Evolutionary conservation across 2,888 invertebrate genomes (phyloP), one percentile per base, ranked within the genome.

Genomic region (Campoplex nolae): DNA sequence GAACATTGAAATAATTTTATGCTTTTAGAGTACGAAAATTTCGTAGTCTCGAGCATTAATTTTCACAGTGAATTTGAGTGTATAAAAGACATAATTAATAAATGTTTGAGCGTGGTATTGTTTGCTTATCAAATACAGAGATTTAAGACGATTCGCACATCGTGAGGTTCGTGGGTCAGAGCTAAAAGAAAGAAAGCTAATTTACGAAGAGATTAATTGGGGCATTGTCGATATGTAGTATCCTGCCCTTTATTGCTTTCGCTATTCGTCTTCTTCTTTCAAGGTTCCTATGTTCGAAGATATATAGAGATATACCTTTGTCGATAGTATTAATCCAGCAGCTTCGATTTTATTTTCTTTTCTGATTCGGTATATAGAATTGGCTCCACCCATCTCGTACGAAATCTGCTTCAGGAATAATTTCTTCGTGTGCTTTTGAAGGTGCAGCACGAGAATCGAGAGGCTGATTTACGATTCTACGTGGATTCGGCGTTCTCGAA

Each of bases 181-280:
- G 9, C 11, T 83, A 56, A n/a, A n/a, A 45, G n/a, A 58, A 56
- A 67, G 58, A 32, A 58, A 71, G 71, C 51, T 70, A 75, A 86
- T 84, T 86, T 84, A 84, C 74, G 76, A 82, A n/a, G 54, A 54
- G 81, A 77, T 76, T 87, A 82, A 87, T 82, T 75, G 56, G 65
- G 70, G 48, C 68, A 75, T 75, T 32, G 75, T 62, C 67, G 70
- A 82, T 78, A 78, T 13, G 3, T 75, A 65, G 28, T n/a, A n/a
- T 76, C 35, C 54, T 56, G 28, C 51, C 74, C 35, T 56, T 54
- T 45, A 45, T 42, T 71, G 76, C 32, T 18, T 35, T 42, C 75
- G 35, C 32, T 54, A 32, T 54, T 16, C 51, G 28, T 67, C 51
- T 54, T 6, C 32, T 23, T 9, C 77, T 16, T n/a, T 13, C 16